phyloP scores from a whole-genome alignment of 1,140 invertebrate species.

The Drosophila gunungcola region DNA sequence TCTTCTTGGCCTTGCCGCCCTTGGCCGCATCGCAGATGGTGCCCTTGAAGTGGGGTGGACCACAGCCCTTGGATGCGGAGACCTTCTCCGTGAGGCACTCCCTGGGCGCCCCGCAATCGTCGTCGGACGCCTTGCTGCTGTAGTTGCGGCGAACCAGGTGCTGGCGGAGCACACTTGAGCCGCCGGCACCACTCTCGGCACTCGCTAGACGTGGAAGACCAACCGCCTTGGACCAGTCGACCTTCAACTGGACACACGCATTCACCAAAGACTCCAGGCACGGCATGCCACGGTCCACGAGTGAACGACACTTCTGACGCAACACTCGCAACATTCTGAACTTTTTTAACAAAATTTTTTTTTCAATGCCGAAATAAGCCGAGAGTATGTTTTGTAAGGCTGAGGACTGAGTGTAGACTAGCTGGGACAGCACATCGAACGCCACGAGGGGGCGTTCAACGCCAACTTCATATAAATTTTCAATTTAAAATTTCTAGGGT shows the following conservation, averaged over 20 bases:
- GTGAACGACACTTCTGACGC: conserved; percentile 8
- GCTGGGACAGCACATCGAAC: background rate
- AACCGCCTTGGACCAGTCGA: background rate
- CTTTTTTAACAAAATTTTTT: conserved; percentile 12
- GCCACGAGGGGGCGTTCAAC: background rate
- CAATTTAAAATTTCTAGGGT: background rate
- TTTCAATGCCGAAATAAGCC: conserved; percentile 13
- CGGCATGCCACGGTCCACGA: conserved; percentile 11
- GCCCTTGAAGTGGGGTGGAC: conserved; percentile 20
- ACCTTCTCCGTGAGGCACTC: background rate
- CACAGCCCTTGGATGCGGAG: background rate
- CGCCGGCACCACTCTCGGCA: no score
- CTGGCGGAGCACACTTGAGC: conserved; percentile 18
- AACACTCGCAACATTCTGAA: conserved; percentile 19
- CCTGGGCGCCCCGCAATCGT: conserved; percentile 13
- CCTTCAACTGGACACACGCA: conserved; percentile 7
- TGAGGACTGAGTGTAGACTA: conserved; percentile 22
- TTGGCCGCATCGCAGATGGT: conserved; percentile 19
- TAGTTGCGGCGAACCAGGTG: conserved; percentile 21
- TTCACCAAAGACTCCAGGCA: conserved; percentile 8
- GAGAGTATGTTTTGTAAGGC: conserved; percentile 12
- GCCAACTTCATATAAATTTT: conserved; percentile 10
- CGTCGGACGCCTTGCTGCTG: conserved; percentile 9
- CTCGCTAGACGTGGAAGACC: no score
- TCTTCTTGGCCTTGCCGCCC: conserved; percentile 10